phyloP scores from a whole-genome alignment of 2,113 vertebrate species.

The Ceyx melanurus region DNA sequence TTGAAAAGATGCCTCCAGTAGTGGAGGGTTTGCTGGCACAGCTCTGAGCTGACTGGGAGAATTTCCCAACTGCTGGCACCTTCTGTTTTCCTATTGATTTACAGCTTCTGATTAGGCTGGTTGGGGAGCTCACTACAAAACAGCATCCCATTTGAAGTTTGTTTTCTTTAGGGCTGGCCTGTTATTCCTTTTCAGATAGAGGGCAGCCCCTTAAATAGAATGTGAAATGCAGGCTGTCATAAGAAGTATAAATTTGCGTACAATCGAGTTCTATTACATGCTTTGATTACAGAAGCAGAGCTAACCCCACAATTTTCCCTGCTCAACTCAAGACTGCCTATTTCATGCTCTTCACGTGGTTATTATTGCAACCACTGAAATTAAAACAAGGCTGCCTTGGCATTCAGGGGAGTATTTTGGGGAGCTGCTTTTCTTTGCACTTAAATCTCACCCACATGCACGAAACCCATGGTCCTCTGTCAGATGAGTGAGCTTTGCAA shows the following conservation, averaged over 20 bases:
- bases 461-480: neutral
- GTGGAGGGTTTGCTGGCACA: neutral
- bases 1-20: slow-evolving; percentile 46
- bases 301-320: slow-evolving; percentile 64
- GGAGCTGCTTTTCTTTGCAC: neutral
- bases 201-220: slow-evolving; percentile 56
- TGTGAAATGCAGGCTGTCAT: slow-evolving; percentile 44
- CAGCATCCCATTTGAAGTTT: slow-evolving; percentile 12
- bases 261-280: slow-evolving; percentile 52
- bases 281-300: slow-evolving; percentile 58
- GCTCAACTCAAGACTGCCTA: slow-evolving; percentile 52
- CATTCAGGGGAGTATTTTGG: slow-evolving; percentile 23
- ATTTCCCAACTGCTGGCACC: neutral
- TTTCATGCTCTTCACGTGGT: slow-evolving; percentile 61
- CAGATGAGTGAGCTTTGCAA: neutral
- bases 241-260: slow-evolving; percentile 46
- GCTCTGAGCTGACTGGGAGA: neutral
- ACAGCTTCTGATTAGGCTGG: slow-evolving; percentile 3
- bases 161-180: slow-evolving; percentile 14
- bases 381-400: slow-evolving; percentile 52
- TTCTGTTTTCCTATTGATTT: slow-evolving; percentile 33
- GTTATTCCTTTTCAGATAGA: slow-evolving; percentile 35
- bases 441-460: neutral
- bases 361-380: slow-evolving; percentile 72
- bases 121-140: neutral